These are phyloP conservation scores for Campopleginae sp. DNA, from an alignment of 2,888 invertebrate genomes.

Conservation along the genomic window DNA sequence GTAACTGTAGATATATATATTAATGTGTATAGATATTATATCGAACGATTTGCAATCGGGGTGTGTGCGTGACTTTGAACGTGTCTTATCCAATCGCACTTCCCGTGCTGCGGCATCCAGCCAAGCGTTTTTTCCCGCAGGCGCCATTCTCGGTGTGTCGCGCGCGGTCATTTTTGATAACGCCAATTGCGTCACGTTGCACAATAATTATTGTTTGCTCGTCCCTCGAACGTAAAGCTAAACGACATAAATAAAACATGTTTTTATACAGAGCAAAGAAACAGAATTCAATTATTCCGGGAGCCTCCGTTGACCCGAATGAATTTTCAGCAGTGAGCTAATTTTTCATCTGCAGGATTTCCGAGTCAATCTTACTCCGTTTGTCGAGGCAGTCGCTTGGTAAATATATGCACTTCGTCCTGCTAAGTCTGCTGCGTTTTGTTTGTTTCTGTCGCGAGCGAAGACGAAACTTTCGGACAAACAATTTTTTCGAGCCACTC, in stretches of 20 bases:
- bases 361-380: too few species aligned
- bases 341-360: too few species aligned
- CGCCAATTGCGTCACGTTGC: constrained; percentile 73
- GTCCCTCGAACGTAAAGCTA: constrained; percentile 38
- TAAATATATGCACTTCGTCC: not conserved
- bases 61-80: constrained; percentile 61
- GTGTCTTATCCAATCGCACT: constrained; percentile 66
- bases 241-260: not conserved
- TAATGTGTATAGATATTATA: not conserved
- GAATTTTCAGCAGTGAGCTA: too few species aligned
- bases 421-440: not conserved
- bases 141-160: constrained; percentile 41
- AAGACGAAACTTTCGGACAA: not conserved
- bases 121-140: constrained; percentile 7
- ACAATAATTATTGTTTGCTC: constrained; percentile 71
- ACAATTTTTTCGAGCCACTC: constrained; percentile 9
- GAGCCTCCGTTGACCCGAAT: too few species aligned
- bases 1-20: constrained; percentile 13
- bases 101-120: constrained; percentile 50
- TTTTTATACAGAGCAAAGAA: not conserved
- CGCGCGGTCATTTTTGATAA: constrained; percentile 59
- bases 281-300: not conserved
- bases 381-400: not conserved
- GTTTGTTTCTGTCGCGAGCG: constrained; percentile 16
- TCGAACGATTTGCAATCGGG: constrained; percentile 51